Evolutionary conservation across 2,797 vertebrate genomes (phyloP).

Genomic region (Apogon hyalosoma): DNA sequence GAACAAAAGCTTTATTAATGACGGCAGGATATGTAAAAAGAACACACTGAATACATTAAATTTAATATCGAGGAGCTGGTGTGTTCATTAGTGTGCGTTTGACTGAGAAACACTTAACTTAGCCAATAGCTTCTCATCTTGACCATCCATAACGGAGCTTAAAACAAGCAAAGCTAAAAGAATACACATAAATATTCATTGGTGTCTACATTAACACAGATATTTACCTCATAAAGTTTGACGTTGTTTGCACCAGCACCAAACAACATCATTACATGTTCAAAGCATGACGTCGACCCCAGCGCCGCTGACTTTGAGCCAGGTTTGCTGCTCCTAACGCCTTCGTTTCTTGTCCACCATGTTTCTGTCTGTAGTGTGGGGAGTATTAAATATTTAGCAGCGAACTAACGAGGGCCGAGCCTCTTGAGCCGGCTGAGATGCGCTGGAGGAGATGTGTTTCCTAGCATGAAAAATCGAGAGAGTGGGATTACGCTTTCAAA

Average conservation of each 20-base stretch:
- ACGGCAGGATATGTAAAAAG: conserved; percentile 12
- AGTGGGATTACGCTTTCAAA: conserved; percentile 44
- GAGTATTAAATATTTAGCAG: conserved; percentile 71
- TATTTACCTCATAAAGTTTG: neutral
- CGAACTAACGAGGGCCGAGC: conserved; percentile 52
- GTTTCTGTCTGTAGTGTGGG: conserved; percentile 50
- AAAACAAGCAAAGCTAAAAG: conserved; percentile 25
- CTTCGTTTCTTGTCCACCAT: conserved; percentile 24
- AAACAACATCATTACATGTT: conserved; percentile 15
- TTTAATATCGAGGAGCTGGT: conserved; percentile 11
- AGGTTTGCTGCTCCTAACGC: conserved; percentile 5
- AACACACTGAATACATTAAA: conserved; percentile 46
- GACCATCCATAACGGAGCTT: conserved; percentile 13
- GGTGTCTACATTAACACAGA: neutral
- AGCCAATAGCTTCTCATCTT: neutral
- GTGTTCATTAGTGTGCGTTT: neutral
- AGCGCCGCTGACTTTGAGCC: conserved; percentile 18
- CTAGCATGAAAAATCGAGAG: conserved; percentile 52
- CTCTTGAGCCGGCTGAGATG: conserved; percentile 47
- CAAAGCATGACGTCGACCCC: conserved; percentile 17
- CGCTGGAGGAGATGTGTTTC: conserved; percentile 22
- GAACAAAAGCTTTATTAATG: neutral
- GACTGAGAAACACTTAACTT: conserved; percentile 11
- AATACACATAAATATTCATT: conserved; percentile 9
- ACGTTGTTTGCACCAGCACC: neutral